phyloP scores from a whole-genome alignment of 2,888 invertebrate species.

The Heliconius cydno region DNA sequence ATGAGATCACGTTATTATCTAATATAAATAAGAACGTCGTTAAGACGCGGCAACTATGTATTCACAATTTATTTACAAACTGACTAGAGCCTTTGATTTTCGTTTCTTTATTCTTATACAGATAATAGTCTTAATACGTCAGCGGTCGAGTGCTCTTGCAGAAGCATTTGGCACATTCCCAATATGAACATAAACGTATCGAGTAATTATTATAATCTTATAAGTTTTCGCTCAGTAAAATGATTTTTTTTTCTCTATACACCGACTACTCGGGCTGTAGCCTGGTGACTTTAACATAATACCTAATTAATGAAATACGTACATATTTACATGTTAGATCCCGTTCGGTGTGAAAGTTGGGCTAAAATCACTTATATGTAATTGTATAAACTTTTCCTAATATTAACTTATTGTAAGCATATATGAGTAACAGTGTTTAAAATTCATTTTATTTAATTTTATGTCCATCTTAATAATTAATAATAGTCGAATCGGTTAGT shows the following conservation, averaged over 20 bases:
- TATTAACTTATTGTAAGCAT: slow-evolving; percentile 78
- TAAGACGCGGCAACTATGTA: slow-evolving; percentile 78
- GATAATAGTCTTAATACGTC: slow-evolving; percentile 70
- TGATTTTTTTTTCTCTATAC: slow-evolving; percentile 53
- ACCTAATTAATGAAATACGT: slow-evolving; percentile 58
- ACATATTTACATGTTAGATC: slow-evolving; percentile 68
- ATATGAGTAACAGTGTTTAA: slow-evolving; percentile 81
- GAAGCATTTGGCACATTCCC: slow-evolving; percentile 82
- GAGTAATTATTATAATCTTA: slow-evolving; percentile 55
- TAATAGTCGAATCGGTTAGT: slow-evolving; percentile 72
- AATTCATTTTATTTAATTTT: slow-evolving; percentile 74
- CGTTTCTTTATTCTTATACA: slow-evolving; percentile 67
- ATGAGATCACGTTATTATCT: slow-evolving; percentile 81
- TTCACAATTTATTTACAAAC: slow-evolving; percentile 83
- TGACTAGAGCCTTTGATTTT: slow-evolving; percentile 78
- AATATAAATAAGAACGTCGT: slow-evolving; percentile 78
- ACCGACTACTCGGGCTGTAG: slow-evolving; percentile 47
- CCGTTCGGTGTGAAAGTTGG: slow-evolving; percentile 60
- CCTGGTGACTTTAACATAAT: slow-evolving; percentile 56
- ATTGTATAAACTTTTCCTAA: slow-evolving; percentile 80
- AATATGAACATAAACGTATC: slow-evolving; percentile 62
- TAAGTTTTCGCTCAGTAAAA: slow-evolving; percentile 59
- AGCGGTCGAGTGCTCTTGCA: slow-evolving; percentile 69
- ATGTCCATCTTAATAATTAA: slow-evolving; percentile 74
- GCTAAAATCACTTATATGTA: slow-evolving; percentile 74